Base-by-base conservation (phyloP, 1,140 invertebrate species). In the Spodoptera litura region DNA sequence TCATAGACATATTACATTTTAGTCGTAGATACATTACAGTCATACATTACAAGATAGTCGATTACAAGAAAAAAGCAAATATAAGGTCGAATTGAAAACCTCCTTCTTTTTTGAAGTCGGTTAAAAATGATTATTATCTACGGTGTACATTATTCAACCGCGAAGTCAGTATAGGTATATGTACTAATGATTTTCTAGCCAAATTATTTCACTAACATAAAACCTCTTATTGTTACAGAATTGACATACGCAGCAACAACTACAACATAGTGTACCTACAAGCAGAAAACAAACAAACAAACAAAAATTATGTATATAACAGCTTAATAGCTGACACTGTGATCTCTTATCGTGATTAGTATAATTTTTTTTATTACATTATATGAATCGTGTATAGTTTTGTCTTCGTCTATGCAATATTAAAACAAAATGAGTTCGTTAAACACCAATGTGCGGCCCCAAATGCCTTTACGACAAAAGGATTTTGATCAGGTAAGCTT, bases 401-500 rank as follows among this genome's bases (percentile, higher is more conserved):
- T 51, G 12, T 55, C 51, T 85, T 75, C 80, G 81, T 79, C 71
- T 81, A 81, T 81, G 82, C 71, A 78, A 61, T 13, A 68, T n/a
- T 68, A 61, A 71, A 56, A 53, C 74, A 53, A 38, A 25, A 93
- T 91, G 91, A 93, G 92, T 81, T 86, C 85, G 2, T 79, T 84
- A 12, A 85, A 84, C 9, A 86, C 85, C 62, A 86, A 78, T 53
- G 68, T 78, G 55, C 83, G 87, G 81, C 86, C 90, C 20, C 86
- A 88, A 59, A 81, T 95, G 75, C 97, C 97, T 38, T 93, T 97
- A n/a, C 97, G 97, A 87, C 97, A 97, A 85, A 98, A 97, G 78
- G 98, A 98, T 90, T 95, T 99, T 77, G 98, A 99, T 95, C 97
- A 98, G 95, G 94, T 95, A 79, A 91, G 79, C 51, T 51, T 25